Evolutionary conservation across 2,113 vertebrate genomes (phyloP).

Genomic region (Dasyornis broadbenti): DNA sequence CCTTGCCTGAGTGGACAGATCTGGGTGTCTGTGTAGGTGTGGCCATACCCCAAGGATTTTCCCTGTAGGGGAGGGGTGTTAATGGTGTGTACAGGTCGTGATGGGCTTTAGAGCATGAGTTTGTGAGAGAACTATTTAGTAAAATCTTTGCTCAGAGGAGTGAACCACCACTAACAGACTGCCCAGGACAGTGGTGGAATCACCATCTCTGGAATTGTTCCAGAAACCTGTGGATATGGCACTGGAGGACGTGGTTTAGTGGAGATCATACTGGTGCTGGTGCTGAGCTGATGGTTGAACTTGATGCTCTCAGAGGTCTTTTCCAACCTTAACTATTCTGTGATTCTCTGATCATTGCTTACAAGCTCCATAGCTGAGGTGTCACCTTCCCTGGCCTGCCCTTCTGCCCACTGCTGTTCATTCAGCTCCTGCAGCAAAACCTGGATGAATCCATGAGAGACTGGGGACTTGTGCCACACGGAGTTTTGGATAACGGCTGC

Average conservation of each 20-base stretch:
- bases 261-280: neutral
- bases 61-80: neutral
- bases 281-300: neutral
- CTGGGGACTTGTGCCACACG: neutral
- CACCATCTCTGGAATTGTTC: neutral
- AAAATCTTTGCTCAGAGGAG: neutral
- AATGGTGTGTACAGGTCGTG: neutral
- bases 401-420: neutral
- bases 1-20: fast-evolving
- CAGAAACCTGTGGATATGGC: neutral
- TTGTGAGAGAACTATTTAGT: neutral
- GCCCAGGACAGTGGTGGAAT: neutral
- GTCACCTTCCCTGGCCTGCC: neutral
- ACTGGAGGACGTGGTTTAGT: neutral
- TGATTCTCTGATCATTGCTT: neutral
- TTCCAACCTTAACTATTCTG: neutral
- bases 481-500: neutral
- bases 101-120: neutral
- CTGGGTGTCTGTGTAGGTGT: too few species aligned
- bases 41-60: neutral
- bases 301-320: neutral
- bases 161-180: neutral
- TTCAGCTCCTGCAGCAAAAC: neutral
- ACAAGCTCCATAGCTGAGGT: neutral
- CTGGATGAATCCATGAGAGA: neutral